Conservation (phyloP, 2,888 invertebrate species). For the Catocala nupta region DNA sequence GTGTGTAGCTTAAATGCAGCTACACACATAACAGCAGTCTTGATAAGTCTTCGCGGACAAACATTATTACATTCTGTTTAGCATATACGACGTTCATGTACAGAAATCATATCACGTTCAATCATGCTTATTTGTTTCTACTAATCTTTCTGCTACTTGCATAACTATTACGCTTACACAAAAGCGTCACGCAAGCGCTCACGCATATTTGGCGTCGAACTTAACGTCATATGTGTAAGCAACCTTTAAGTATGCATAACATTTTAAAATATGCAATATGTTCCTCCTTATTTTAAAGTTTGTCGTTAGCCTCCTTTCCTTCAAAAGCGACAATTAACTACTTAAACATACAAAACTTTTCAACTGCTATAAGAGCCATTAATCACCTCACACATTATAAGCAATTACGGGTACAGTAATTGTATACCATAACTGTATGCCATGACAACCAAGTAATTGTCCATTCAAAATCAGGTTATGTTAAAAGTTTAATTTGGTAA, state of each 20-base stretch:
- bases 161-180: too few relatives aligned
- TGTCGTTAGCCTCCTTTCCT: conserved; percentile 27
- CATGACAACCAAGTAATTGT: conserved; percentile 14
- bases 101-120: too few relatives aligned
- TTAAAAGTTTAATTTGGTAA: conserved; percentile 18
- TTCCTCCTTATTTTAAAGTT: conserved; percentile 15
- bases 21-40: too few relatives aligned
- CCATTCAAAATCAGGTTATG: conserved; percentile 18
- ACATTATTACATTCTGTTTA: too few relatives aligned
- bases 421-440: conserved; percentile 3
- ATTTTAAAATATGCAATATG: too few relatives aligned
- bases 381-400: conserved; percentile 17
- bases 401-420: conserved; percentile 20
- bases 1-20: too few relatives aligned
- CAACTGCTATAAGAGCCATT: conserved; percentile 10
- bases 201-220: too few relatives aligned
- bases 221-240: not conserved
- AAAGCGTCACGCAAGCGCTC: too few relatives aligned
- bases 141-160: too few relatives aligned
- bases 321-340: conserved; percentile 11
- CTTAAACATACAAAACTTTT: conserved; percentile 17
- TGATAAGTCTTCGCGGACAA: too few relatives aligned
- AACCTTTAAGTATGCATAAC: not conserved
- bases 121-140: too few relatives aligned
- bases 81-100: too few relatives aligned